Evolutionary conservation across 2,888 invertebrate species (phyloP), one percentile per base, ranked within the genome.

Genomic region (Drosophila phalerata): DNA sequence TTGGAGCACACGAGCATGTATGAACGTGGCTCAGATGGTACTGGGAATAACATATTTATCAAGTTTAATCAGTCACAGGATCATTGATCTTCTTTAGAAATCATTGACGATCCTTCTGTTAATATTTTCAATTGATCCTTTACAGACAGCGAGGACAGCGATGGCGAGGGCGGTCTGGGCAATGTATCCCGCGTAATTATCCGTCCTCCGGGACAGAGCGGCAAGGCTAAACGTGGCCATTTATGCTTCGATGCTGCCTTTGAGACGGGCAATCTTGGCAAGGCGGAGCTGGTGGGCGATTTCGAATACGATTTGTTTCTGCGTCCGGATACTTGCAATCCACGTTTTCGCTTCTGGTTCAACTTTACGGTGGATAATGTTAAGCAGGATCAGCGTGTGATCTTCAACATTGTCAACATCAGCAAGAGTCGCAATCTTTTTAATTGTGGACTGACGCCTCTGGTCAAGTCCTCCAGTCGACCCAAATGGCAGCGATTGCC

Each of bases 351-450:
- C 52, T 96, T 99, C 82, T 99, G 99, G 99, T 99, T 98, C 93
- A 98, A 99, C 93, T 99, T 99, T 91, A 98, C 98, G 1, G 98
- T 99, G 38, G 98, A 98, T 92, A 99, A 99, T 92, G 97, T 97
- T 0, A 96, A 96, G 85, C 95, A 96, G 69, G 98, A 99, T 92
- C 99, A 99, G 94, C 95, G 98, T 78, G 98, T 99, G 3, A 96
- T 99, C 85, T 98, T 99, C 93, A 98, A 99, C 92, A 95, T 99
- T 66, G 98, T 99, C 1, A 99, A 99, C 93, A 96, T 99, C 75
- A 98, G 98, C 81, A 99, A 99, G 93, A 96, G 95, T 73, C 95
- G 96, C 76, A 98, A 97, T 84, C 93, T 99, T 49, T 99, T 97
- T 91, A 96, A 97, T 78, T 95, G 95, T 32, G 97, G 97, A 1